Conservation (phyloP, 2,888 invertebrate species). For the Caradrina clavipalpis region DNA sequence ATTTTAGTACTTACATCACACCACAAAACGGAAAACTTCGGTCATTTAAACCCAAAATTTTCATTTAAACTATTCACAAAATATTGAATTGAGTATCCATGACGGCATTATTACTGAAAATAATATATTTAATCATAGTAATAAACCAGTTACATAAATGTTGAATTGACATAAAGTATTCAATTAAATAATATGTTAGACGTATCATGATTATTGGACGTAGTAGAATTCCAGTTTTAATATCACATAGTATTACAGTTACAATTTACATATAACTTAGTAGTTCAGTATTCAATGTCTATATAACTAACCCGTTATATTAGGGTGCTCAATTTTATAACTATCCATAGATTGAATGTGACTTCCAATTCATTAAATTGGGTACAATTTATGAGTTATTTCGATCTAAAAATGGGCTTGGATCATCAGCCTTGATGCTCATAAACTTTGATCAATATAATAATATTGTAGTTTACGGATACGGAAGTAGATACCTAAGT, state of each 20-base stretch:
- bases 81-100: slow-evolving; percentile 5
- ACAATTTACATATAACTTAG: not conserved
- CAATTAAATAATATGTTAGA: slow-evolving; percentile 15
- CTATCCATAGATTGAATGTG: not conserved
- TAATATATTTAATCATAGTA: not conserved
- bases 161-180: not conserved
- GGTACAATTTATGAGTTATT: not conserved
- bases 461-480: not conserved
- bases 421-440: slow-evolving; percentile 4
- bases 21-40: not conserved
- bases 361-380: not conserved
- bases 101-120: not conserved
- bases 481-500: slow-evolving; percentile 23
- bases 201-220: slow-evolving; percentile 5
- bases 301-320: slow-evolving; percentile 20
- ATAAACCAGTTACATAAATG: not conserved
- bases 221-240: slow-evolving; percentile 20
- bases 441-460: slow-evolving; percentile 11
- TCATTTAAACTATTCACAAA: not conserved
- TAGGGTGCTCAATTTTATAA: slow-evolving; percentile 50
- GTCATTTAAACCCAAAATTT: not conserved
- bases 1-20: not conserved
- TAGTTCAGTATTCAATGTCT: slow-evolving; percentile 41
- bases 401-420: not conserved
- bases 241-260: not conserved